phyloP scores from a whole-genome alignment of 2,113 vertebrate species.

The Anthoscopus minutus region DNA sequence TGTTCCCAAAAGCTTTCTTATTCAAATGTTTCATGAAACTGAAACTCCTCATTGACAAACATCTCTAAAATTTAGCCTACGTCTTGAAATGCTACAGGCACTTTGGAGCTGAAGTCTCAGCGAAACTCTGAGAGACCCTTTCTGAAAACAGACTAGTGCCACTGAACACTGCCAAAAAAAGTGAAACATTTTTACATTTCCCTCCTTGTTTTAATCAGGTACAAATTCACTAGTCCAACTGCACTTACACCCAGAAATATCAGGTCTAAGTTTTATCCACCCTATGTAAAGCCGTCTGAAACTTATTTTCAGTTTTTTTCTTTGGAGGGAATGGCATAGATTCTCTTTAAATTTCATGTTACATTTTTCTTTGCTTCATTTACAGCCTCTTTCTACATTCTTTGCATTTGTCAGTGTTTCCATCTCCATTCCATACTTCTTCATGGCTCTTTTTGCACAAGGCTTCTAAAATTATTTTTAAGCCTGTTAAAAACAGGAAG shows the following conservation, averaged over 20 bases:
- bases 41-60: background rate
- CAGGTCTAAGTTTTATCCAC: background rate
- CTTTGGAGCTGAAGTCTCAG: background rate
- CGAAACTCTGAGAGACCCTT: background rate
- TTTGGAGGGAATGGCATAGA: background rate
- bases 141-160: background rate
- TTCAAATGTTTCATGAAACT: background rate
- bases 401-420: background rate
- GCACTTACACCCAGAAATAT: background rate
- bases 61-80: background rate
- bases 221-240: background rate
- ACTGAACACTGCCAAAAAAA: background rate
- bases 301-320: background rate
- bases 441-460: background rate
- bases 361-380: background rate
- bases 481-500: background rate
- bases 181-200: background rate
- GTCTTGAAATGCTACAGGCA: background rate
- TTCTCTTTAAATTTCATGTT: background rate
- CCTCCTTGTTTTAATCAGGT: background rate
- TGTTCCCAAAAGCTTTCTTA: background rate
- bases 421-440: background rate
- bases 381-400: background rate
- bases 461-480: background rate
- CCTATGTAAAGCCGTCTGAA: background rate